Evolutionary conservation across 2,113 vertebrate genomes (phyloP).

Genomic region (Lophura nycthemera): DNA sequence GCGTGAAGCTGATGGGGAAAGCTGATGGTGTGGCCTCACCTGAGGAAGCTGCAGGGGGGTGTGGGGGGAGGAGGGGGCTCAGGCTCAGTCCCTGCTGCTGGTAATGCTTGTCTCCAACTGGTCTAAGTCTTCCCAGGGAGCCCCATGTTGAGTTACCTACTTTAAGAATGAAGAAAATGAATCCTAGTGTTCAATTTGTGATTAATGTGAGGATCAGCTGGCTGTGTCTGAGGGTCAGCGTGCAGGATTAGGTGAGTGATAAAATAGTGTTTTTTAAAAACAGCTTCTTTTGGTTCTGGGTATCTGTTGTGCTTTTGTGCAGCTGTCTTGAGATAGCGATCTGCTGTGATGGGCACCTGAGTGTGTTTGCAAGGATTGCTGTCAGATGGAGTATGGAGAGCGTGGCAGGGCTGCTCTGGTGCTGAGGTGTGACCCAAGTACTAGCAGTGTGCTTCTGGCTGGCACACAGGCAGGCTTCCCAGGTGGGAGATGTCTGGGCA

Average conservation of each 20-base stretch:
- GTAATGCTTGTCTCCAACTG: neutral
- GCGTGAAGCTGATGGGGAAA: rapidly evolving
- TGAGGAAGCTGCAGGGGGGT: no score
- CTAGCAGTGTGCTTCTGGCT: rapidly evolving
- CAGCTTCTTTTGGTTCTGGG: rapidly evolving
- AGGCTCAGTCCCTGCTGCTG: neutral
- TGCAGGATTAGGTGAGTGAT: neutral
- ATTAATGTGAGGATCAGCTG: neutral
- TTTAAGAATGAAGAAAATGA: neutral
- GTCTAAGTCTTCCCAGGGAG: rapidly evolving
- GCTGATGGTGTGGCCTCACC: no score
- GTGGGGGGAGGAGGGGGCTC: no score
- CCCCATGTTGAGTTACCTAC: rapidly evolving
- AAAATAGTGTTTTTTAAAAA: rapidly evolving
- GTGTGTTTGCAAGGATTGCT: neutral
- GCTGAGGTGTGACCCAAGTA: neutral
- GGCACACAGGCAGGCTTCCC: rapidly evolving
- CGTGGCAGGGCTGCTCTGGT: rapidly evolving
- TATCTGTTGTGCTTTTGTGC: rapidly evolving
- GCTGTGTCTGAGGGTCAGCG: neutral
- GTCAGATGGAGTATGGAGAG: rapidly evolving
- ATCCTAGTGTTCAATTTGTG: rapidly evolving
- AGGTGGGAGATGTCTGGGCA: no score
- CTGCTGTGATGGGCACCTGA: no score
- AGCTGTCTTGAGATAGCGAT: neutral